Conservation (phyloP, 64 coral and sea anemone species). For the Stichodactyla helianthus region DNA sequence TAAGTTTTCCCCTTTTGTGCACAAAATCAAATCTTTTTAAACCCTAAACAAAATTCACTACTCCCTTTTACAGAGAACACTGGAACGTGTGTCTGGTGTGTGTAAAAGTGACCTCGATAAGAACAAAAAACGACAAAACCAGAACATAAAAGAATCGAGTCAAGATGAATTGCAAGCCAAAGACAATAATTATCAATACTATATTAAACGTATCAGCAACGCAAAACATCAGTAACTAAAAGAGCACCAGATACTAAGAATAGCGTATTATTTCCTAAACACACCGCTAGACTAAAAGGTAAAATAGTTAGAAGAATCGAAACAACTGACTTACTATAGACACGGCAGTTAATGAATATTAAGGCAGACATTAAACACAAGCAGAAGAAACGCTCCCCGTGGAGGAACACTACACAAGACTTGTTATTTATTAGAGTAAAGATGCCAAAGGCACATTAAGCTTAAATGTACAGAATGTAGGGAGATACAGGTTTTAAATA, state of each 20-base stretch:
- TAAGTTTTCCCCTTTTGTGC: background rate
- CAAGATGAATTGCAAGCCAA: background rate
- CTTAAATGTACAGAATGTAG: slow-evolving; percentile 1
- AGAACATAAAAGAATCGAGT: background rate
- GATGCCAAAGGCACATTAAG: background rate
- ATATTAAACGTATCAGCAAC: background rate
- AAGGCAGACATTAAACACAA: background rate
- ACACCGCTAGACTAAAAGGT: background rate
- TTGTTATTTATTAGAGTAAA: slow-evolving; percentile 5
- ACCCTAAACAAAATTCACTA: background rate
- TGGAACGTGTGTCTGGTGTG: background rate
- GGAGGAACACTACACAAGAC: background rate
- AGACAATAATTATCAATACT: background rate
- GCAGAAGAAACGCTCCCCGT: background rate
- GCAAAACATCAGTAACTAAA: background rate
- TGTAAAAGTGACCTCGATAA: background rate
- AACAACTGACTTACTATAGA: background rate
- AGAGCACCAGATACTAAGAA: background rate
- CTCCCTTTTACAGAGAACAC: background rate
- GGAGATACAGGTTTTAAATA: background rate
- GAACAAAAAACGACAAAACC: background rate
- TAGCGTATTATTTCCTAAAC: background rate
- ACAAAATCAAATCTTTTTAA: background rate
- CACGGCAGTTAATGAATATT: background rate
- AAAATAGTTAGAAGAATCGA: background rate